Percentiles rank a stretch among this genome's conserved stretches.
These are phyloP conservation scores for Terrapene triunguis DNA, from an alignment of 2,113 vertebrate genomes.

Conservation along the genomic window DNA sequence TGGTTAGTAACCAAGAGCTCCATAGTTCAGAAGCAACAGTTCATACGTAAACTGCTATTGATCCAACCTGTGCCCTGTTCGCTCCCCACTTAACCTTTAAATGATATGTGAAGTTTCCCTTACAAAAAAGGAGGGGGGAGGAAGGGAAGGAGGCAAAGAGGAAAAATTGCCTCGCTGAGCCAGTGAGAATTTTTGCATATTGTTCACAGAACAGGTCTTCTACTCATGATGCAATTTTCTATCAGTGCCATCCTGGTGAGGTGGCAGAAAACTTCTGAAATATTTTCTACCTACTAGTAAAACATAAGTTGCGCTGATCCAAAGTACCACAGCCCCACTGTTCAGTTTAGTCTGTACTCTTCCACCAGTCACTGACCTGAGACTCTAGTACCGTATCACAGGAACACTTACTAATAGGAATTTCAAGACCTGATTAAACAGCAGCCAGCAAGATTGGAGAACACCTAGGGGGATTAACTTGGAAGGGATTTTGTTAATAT, in stretches of 20 bases:
- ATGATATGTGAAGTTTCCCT: neutral
- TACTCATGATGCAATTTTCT: neutral
- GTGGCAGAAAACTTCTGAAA: neutral
- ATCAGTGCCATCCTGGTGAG: neutral
- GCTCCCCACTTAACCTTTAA: neutral
- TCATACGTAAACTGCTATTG: rapidly evolving
- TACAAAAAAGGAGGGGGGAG: neutral
- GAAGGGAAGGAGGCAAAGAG: neutral
- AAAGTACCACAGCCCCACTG: neutral
- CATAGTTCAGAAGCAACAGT: rapidly evolving
- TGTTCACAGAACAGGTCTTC: neutral
- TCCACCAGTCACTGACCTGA: neutral
- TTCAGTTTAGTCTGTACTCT: rapidly evolving
- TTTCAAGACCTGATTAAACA: slow-evolving; percentile 2
- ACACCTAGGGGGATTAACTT: neutral
- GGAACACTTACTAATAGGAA: neutral
- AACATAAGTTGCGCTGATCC: neutral
- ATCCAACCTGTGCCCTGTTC: neutral
- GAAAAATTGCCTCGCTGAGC: neutral
- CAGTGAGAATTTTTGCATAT: neutral
- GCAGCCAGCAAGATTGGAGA: neutral
- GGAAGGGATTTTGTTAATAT: slow-evolving; percentile 63
- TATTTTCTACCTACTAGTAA: neutral
- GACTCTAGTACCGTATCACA: neutral
- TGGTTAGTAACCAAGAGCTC: neutral